phyloP scores from a whole-genome alignment of 2,113 vertebrate genomes.

The Sinosuthora webbiana region DNA sequence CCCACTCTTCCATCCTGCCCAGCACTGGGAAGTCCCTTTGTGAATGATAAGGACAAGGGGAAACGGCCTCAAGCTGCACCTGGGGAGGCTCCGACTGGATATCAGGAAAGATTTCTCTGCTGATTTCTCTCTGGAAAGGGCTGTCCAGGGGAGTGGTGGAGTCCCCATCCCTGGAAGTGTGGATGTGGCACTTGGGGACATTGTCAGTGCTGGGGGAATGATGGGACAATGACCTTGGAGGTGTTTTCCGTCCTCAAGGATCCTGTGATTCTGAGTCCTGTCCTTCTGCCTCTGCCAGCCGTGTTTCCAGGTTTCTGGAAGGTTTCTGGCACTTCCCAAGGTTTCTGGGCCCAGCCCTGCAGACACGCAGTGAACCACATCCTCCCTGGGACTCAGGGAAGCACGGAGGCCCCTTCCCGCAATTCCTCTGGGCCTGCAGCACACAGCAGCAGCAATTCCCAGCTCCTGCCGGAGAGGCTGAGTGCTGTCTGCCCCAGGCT shows the following conservation, averaged over 20 bases:
- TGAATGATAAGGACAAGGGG: neutral
- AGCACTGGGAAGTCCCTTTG: no score
- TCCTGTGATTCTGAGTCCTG: neutral
- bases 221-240: neutral
- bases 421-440: neutral
- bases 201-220: neutral
- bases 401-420: neutral
- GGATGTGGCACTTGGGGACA: neutral
- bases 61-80: accelerated
- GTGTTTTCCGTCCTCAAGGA: neutral
- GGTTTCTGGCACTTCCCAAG: no score
- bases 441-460: neutral
- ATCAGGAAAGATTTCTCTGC: neutral
- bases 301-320: neutral
- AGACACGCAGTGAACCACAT: neutral
- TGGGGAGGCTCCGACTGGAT: neutral
- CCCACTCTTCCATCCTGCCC: neutral
- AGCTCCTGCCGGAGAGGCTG: neutral
- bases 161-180: neutral
- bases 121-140: neutral
- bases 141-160: neutral
- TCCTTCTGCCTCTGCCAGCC: neutral
- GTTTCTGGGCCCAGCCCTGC: no score
- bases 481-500: neutral
- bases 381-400: neutral